phyloP scores from a whole-genome alignment of 2,888 invertebrate species.

The Mantis religiosa region DNA sequence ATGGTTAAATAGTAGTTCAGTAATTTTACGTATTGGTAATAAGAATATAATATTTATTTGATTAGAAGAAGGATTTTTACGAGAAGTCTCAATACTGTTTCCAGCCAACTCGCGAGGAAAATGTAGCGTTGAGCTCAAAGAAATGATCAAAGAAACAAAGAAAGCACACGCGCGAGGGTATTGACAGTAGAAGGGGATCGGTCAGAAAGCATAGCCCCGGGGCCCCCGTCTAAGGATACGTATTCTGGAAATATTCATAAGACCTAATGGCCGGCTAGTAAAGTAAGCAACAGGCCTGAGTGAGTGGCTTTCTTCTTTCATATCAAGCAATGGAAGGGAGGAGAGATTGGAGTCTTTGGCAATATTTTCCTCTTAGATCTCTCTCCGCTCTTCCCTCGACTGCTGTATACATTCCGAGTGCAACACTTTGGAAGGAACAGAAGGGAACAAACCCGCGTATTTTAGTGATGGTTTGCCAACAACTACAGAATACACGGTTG shows the following conservation, averaged over 20 bases:
- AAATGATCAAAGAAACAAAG: neutral
- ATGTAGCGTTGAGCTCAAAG: neutral
- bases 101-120: neutral
- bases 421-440: neutral
- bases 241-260: constrained; percentile 23
- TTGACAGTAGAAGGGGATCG: neutral
- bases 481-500: no score
- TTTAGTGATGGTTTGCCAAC: no score
- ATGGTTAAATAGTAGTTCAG: no score
- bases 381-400: neutral
- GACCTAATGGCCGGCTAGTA: constrained; percentile 23
- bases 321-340: no score
- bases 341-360: neutral
- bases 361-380: neutral
- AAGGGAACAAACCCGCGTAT: neutral
- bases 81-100: neutral
- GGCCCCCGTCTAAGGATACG: neutral
- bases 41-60: no score
- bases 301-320: neutral
- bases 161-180: neutral
- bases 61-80: no score
- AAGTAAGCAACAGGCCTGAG: constrained; percentile 2
- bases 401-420: neutral
- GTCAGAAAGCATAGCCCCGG: neutral
- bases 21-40: no score